Conservation (phyloP, 2,797 vertebrate genomes). For the Sebastes iracundus region DNA sequence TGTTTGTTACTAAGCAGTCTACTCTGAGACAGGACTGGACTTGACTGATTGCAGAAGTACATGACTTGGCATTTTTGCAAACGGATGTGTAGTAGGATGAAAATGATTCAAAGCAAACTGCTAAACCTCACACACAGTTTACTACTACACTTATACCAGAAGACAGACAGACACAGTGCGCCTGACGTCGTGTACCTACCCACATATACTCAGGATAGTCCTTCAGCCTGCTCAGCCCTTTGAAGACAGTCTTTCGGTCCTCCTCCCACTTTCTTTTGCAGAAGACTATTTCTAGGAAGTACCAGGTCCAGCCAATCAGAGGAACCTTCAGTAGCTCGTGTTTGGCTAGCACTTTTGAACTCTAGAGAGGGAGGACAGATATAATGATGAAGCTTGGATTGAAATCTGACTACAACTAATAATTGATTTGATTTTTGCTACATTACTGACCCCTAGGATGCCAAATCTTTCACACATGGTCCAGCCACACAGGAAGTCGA, state of each 20-base stretch:
- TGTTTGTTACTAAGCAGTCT: neutral
- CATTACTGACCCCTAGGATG: slow-evolving; percentile 90
- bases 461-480: slow-evolving; percentile 98
- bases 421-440: neutral
- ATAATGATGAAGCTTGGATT: neutral
- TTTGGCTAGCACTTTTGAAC: slow-evolving; percentile 98
- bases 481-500: slow-evolving; percentile 99
- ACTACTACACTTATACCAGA: neutral
- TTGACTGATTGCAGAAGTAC: neutral
- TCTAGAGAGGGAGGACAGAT: slow-evolving; percentile 75
- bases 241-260: slow-evolving; percentile 90
- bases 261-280: slow-evolving; percentile 98
- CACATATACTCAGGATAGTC: slow-evolving; percentile 98
- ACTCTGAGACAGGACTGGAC: neutral
- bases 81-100: neutral
- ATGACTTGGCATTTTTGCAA: neutral
- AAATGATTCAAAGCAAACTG: neutral
- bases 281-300: slow-evolving; percentile 98
- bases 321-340: slow-evolving; percentile 95
- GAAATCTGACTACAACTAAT: neutral
- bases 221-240: slow-evolving; percentile 84
- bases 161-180: neutral
- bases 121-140: neutral
- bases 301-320: slow-evolving; percentile 99
- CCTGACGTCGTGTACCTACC: slow-evolving; percentile 82